Evolutionary conservation across 2,888 invertebrate species (phyloP).

Genomic region (Gryllus longicercus): DNA sequence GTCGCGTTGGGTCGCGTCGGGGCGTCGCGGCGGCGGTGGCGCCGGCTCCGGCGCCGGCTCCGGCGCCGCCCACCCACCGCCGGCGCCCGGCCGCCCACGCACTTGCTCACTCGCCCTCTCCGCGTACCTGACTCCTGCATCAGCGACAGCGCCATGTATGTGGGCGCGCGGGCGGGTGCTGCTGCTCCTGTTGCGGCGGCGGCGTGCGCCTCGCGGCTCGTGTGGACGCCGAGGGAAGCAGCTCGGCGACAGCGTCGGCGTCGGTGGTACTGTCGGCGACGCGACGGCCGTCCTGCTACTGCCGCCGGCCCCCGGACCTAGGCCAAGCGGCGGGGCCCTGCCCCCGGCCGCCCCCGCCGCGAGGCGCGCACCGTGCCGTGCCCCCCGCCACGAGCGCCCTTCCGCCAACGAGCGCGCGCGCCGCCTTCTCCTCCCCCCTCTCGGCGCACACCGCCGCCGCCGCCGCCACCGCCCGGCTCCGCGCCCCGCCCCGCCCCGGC

Average conservation of each 20-base stretch:
- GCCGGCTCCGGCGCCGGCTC: no score
- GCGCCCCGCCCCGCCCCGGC: not conserved
- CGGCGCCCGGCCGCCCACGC: not conserved
- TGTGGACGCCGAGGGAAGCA: no score
- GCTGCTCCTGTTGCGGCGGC: not conserved
- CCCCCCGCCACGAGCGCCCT: not conserved
- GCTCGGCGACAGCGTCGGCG: not conserved
- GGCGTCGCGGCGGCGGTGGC: no score
- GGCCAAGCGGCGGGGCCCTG: not conserved
- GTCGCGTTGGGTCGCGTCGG: no score
- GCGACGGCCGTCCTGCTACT: not conserved
- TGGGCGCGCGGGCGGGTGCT: not conserved
- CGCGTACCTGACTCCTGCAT: not conserved
- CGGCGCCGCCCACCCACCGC: no score
- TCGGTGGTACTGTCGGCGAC: not conserved
- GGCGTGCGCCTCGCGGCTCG: not conserved
- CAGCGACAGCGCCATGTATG: not conserved
- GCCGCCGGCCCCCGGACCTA: not conserved
- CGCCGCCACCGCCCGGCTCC: not conserved
- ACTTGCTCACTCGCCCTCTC: not conserved
- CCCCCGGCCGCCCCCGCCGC: not conserved
- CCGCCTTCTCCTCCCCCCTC: not conserved
- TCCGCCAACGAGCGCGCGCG: conserved; percentile 1
- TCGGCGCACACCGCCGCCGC: not conserved
- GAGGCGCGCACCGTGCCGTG: not conserved